Percentiles rank a stretch among this genome's conserved stretches.
These are phyloP conservation scores for Brachyptera risi DNA, from an alignment of 2,888 invertebrate genomes.

Conservation along the genomic window DNA sequence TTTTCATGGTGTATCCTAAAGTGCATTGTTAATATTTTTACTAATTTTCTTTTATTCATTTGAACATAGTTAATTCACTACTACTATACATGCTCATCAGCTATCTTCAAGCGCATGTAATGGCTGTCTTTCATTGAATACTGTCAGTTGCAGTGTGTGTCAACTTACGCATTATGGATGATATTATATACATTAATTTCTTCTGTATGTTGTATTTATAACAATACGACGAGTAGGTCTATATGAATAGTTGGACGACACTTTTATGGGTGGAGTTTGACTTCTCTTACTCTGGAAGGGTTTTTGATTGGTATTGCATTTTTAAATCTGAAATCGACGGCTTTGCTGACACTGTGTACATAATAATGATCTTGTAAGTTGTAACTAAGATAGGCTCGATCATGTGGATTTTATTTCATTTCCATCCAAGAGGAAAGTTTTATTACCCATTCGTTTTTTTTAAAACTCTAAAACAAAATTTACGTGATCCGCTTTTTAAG, in stretches of 20 bases:
- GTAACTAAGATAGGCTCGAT: slow-evolving; percentile 11
- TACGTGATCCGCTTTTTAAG: slow-evolving; percentile 10
- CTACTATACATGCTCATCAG: too few relatives aligned
- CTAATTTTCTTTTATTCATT: too few relatives aligned
- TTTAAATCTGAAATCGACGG: background rate
- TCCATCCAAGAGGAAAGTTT: slow-evolving; percentile 11
- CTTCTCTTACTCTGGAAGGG: background rate
- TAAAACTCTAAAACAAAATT: slow-evolving; percentile 9
- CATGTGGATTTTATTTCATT: slow-evolving; percentile 6
- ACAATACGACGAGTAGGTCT: too few relatives aligned
- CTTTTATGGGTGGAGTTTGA: background rate
- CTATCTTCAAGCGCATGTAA: too few relatives aligned
- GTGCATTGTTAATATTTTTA: too few relatives aligned
- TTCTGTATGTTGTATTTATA: too few relatives aligned
- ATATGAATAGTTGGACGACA: background rate
- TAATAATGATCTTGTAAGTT: background rate
- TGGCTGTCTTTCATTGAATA: too few relatives aligned
- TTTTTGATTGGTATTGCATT: background rate
- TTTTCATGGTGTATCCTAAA: too few relatives aligned
- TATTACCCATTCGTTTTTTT: slow-evolving; percentile 18
- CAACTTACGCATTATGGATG: too few relatives aligned
- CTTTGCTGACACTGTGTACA: background rate
- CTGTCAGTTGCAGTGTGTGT: too few relatives aligned
- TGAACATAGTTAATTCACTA: too few relatives aligned
- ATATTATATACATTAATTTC: too few relatives aligned